phyloP scores from a whole-genome alignment of 2,888 invertebrate genomes.

The Diaprepes abbreviatus region DNA sequence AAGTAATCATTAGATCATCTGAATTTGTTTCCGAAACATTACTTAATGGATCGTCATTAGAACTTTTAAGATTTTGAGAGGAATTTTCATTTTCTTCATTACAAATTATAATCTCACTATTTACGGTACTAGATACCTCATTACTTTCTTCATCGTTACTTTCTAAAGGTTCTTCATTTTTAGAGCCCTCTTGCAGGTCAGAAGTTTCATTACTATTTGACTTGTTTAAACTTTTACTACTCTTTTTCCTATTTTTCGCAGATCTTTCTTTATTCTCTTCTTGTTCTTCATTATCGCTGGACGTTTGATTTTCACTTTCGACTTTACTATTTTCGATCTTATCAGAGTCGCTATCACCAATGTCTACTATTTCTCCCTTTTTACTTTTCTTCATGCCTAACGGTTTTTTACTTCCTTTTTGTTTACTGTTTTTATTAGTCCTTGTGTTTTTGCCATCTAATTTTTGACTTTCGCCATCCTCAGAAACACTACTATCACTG shows the following conservation, averaged over 20 bases:
- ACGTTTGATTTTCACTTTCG: neutral
- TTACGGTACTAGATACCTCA: neutral
- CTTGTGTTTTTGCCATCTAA: neutral
- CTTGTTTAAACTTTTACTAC: neutral
- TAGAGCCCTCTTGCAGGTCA: neutral
- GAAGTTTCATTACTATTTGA: neutral
- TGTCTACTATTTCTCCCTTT: neutral
- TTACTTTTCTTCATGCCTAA: neutral
- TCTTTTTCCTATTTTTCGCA: neutral
- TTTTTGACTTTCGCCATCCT: neutral
- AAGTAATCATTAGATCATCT: neutral
- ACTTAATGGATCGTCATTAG: neutral
- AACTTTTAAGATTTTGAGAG: neutral
- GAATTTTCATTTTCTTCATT: neutral
- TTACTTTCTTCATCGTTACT: neutral
- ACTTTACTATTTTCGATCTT: neutral
- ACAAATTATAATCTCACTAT: constrained; percentile 1
- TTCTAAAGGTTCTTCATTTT: neutral
- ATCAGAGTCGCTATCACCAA: neutral
- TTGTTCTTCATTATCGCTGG: neutral
- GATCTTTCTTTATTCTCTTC: neutral
- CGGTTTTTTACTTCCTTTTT: neutral
- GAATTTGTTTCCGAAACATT: neutral
- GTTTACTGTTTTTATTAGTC: neutral
- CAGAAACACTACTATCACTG: neutral